phyloP scores from a whole-genome alignment of 2,888 invertebrate genomes.

The Athalia cordata region DNA sequence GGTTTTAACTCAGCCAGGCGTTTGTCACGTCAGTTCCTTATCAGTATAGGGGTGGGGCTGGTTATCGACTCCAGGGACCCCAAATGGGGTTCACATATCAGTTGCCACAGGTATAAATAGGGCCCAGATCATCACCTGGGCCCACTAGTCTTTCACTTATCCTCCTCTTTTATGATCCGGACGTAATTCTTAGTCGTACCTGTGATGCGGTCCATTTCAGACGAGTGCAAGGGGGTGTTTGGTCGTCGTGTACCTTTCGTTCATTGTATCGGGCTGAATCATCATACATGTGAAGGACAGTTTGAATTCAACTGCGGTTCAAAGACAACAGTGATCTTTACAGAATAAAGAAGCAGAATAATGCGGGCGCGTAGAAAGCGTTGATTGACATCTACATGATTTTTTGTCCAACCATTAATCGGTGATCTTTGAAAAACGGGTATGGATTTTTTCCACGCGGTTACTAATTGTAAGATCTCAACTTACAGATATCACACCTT shows the following conservation, averaged over 20 bases:
- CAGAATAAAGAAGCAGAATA: background rate
- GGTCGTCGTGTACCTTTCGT: background rate
- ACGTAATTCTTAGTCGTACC: background rate
- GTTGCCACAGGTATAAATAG: constrained; percentile 65
- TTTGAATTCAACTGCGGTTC: constrained; percentile 4
- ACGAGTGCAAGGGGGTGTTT: constrained; percentile 15
- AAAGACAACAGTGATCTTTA: constrained; percentile 2
- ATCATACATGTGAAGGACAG: background rate
- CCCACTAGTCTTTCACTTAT: constrained; percentile 63
- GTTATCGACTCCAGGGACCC: constrained; percentile 67
- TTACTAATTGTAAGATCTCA: background rate
- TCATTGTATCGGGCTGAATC: background rate
- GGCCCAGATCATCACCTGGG: constrained; percentile 61
- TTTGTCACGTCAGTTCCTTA: constrained; percentile 61
- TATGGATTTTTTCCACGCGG: constrained; percentile 11
- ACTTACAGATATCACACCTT: background rate
- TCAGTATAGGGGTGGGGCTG: constrained; percentile 71
- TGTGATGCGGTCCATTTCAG: background rate
- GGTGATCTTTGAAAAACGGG: constrained; percentile 10
- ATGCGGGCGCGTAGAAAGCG: background rate
- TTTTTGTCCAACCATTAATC: constrained; percentile 7
- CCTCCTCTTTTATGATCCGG: constrained; percentile 26
- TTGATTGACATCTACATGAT: background rate
- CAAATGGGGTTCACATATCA: constrained; percentile 69
- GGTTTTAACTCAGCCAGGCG: constrained; percentile 35